A percentile compares a stretch with the other conserved stretches of the same genome.
Evolutionary conservation across 2,888 invertebrate genomes (phyloP).

Genomic region (Carpatolechia fugitivella): DNA sequence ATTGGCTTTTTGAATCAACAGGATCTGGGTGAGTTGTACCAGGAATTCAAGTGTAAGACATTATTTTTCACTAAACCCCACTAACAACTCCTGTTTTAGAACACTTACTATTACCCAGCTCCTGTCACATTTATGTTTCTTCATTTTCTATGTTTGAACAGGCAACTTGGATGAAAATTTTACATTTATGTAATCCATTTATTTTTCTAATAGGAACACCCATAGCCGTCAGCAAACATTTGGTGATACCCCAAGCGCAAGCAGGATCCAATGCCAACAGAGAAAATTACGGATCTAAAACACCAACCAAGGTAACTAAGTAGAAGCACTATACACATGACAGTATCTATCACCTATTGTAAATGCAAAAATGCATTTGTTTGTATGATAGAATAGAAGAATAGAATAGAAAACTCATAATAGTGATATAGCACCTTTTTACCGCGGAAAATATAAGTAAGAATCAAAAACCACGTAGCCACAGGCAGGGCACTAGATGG

Average conservation of each 20-base stretch:
- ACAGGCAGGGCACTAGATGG: too few species aligned
- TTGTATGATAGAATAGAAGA: too few species aligned
- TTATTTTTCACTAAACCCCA: too few species aligned
- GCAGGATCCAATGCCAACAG: constrained; percentile 56
- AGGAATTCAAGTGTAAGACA: background rate
- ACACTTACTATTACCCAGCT: background rate
- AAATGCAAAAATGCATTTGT: too few species aligned
- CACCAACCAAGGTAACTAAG: constrained; percentile 65
- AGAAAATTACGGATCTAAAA: constrained; percentile 67
- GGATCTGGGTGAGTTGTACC: constrained; percentile 82
- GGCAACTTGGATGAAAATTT: too few species aligned
- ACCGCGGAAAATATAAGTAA: too few species aligned
- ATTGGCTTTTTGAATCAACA: constrained; percentile 93
- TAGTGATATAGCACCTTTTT: too few species aligned
- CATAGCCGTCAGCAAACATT: constrained; percentile 92
- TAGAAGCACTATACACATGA: too few species aligned
- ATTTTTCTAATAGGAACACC: constrained; percentile 86
- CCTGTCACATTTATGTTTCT: background rate
- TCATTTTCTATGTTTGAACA: background rate
- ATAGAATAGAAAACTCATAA: too few species aligned
- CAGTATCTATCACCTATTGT: too few species aligned
- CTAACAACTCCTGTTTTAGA: too few species aligned
- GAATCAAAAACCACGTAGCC: too few species aligned
- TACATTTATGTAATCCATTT: background rate
- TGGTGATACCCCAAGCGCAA: constrained; percentile 87